These are phyloP conservation scores for Gambelia wislizenii DNA, from an alignment of 2,797 vertebrate species.

Conservation along the genomic window DNA sequence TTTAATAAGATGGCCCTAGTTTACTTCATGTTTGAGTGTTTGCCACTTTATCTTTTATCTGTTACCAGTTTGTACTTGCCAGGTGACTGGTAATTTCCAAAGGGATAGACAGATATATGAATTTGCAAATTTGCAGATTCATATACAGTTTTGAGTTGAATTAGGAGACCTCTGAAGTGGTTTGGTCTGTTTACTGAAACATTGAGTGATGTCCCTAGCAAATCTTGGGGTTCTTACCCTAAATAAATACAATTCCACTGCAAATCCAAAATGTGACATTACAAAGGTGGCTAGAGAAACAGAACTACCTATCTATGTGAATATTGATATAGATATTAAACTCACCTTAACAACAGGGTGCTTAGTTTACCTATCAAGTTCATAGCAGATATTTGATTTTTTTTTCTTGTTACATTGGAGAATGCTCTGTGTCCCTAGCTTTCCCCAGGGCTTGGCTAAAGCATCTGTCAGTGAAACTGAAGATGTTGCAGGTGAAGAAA, in stretches of 20 bases:
- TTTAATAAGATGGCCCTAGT: no score
- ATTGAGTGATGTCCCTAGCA: background rate
- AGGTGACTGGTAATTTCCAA: no score
- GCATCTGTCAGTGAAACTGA: background rate
- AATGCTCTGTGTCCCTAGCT: background rate
- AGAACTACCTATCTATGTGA: background rate
- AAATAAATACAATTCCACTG: background rate
- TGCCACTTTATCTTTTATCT: no score
- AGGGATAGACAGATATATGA: no score
- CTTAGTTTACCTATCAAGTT: background rate
- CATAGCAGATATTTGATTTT: background rate
- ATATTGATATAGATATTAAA: background rate
- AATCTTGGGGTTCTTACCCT: background rate
- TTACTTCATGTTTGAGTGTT: no score
- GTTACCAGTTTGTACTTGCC: no score
- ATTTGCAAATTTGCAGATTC: no score
- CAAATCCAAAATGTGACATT: background rate
- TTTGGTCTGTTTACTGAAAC: no score
- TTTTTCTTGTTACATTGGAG: background rate
- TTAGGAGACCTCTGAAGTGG: no score
- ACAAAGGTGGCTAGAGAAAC: background rate
- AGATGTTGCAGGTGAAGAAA: slow-evolving; percentile 4
- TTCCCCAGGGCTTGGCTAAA: background rate
- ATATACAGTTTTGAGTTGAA: no score
- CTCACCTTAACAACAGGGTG: background rate